Conservation (phyloP, 1,140 invertebrate genomes). For the Drosophila chauvacae region DNA sequence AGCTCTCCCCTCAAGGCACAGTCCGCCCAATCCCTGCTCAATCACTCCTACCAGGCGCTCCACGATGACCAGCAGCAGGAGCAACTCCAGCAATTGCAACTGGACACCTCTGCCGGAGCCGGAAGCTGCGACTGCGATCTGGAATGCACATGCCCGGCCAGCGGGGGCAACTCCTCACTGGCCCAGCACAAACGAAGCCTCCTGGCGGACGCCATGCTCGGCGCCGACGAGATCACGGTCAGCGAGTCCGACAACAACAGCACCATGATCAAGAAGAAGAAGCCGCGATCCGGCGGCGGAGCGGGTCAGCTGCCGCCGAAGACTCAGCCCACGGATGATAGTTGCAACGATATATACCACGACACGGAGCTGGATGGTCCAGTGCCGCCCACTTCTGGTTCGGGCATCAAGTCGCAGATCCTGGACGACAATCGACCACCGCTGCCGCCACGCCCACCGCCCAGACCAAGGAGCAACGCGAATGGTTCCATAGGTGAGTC, state of each 20-base stretch:
- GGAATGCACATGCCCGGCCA: slow-evolving; percentile 68
- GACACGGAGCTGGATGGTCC: slow-evolving; percentile 69
- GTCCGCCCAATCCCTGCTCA: slow-evolving; percentile 76
- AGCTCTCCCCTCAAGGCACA: slow-evolving; percentile 52
- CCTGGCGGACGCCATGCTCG: slow-evolving; percentile 75
- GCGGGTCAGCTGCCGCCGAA: slow-evolving; percentile 54
- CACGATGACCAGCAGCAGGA: slow-evolving; percentile 61
- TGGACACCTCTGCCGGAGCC: slow-evolving; percentile 54
- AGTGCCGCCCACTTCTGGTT: slow-evolving; percentile 32
- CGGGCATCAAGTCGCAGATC: slow-evolving; percentile 51
- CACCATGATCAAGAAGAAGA: slow-evolving; percentile 79
- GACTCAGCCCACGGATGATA: slow-evolving; percentile 47
- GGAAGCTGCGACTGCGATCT: slow-evolving; percentile 75
- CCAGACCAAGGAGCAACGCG: slow-evolving; percentile 62
- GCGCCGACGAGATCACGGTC: slow-evolving; percentile 79
- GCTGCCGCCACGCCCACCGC: slow-evolving; percentile 79
- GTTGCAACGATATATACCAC: slow-evolving; percentile 72
- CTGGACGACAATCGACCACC: slow-evolving; percentile 80
- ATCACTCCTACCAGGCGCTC: slow-evolving; percentile 78
- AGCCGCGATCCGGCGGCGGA: slow-evolving; percentile 44
- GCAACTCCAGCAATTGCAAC: slow-evolving; percentile 51
- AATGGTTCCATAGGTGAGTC: slow-evolving; percentile 73
- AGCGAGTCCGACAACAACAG: slow-evolving; percentile 84
- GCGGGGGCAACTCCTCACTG: slow-evolving; percentile 18
- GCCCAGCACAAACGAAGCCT: slow-evolving; percentile 71